phyloP scores from a whole-genome alignment of 2,888 invertebrate species.

The Cremastinae sp. region DNA sequence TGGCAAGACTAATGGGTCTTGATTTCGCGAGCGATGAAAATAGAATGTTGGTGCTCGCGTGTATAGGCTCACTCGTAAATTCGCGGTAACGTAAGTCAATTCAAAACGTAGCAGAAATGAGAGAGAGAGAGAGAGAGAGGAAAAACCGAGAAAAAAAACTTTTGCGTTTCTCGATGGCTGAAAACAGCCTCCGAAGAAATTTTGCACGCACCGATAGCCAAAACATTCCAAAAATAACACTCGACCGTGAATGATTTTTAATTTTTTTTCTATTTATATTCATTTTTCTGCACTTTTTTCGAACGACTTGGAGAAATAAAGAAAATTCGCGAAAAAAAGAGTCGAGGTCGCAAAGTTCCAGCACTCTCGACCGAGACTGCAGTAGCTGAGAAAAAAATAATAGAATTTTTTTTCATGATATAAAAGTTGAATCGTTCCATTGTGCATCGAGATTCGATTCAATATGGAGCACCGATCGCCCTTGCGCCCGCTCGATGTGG shows the following conservation, averaged over 20 bases:
- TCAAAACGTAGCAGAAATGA: not conserved
- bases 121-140: not conserved
- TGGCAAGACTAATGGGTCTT: too few relatives aligned
- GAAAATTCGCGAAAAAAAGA: not conserved
- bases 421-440: conserved; percentile 53
- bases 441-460: conserved; percentile 63
- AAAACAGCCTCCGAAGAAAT: conserved; percentile 1
- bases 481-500: conserved; percentile 67
- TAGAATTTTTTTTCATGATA: too few relatives aligned
- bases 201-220: conserved; percentile 56
- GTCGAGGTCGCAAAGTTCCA: too few relatives aligned
- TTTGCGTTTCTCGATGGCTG: not conserved
- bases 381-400: too few relatives aligned
- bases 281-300: not conserved
- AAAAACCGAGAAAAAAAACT: not conserved
- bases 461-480: conserved; percentile 47
- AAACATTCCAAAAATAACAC: conserved; percentile 65
- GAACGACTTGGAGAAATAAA: not conserved
- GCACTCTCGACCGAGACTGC: too few relatives aligned
- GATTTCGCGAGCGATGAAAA: conserved; percentile 39
- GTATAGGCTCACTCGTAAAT: too few relatives aligned
- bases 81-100: conserved; percentile 3
- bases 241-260: not conserved
- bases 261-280: not conserved
- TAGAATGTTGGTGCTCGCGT: not conserved